These are phyloP conservation scores for Spicauda simplicius DNA, from an alignment of 2,888 invertebrate species.

Conservation along the genomic window DNA sequence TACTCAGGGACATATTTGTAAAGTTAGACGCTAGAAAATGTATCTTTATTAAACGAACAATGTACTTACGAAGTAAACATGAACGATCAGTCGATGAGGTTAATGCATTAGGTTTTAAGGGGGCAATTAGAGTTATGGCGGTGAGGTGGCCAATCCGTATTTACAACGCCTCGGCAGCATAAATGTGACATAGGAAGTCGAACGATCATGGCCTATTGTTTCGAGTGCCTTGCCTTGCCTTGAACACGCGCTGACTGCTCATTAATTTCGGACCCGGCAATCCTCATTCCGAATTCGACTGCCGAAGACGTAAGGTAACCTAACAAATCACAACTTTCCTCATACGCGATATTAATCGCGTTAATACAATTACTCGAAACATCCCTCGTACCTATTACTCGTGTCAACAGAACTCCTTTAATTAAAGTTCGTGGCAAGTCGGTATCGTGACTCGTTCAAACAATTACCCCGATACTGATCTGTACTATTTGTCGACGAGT, in stretches of 20 bases:
- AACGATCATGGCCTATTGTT: slow-evolving; percentile 75
- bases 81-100: slow-evolving; percentile 60
- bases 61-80: slow-evolving; percentile 29
- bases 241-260: slow-evolving; percentile 71
- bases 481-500: slow-evolving; percentile 62
- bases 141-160: slow-evolving; percentile 70
- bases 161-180: slow-evolving; percentile 67
- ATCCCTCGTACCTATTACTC: slow-evolving; percentile 50
- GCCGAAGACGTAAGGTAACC: slow-evolving; percentile 37
- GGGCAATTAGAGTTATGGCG: slow-evolving; percentile 76
- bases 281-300: slow-evolving; percentile 66
- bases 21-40: background rate
- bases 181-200: slow-evolving; percentile 69
- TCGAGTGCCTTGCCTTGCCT: slow-evolving; percentile 56
- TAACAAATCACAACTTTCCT: slow-evolving; percentile 23
- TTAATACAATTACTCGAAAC: slow-evolving; percentile 52
- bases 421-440: slow-evolving; percentile 66
- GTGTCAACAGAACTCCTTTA: slow-evolving; percentile 68
- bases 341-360: slow-evolving; percentile 36
- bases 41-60: background rate
- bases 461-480: slow-evolving; percentile 78
- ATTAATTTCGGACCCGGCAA: slow-evolving; percentile 62
- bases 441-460: slow-evolving; percentile 70
- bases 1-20: no score
- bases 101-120: slow-evolving; percentile 77